Evolutionary conservation across 2,113 vertebrate genomes (phyloP).

Genomic region (Podarcis muralis): DNA sequence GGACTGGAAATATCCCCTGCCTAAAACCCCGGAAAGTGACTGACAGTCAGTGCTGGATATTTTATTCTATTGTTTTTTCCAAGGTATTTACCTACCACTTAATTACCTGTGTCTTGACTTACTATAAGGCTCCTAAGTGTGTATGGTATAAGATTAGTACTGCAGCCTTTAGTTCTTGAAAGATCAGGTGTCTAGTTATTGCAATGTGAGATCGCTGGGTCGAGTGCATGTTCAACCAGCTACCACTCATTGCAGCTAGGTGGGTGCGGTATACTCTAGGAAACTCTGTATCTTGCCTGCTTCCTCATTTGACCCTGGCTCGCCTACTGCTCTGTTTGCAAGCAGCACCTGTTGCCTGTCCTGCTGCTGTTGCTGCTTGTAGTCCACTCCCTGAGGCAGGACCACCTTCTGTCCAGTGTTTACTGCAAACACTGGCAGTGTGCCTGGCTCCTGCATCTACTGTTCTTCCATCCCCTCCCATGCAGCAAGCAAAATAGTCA

Average conservation of each 20-base stretch:
- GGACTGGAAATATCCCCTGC: too few relatives aligned
- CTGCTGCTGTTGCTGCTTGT: background rate
- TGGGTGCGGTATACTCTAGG: background rate
- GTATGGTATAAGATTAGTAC: too few relatives aligned
- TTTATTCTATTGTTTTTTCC: too few relatives aligned
- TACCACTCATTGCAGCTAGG: background rate
- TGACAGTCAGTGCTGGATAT: too few relatives aligned
- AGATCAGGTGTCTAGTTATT: background rate
- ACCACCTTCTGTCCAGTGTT: slow-evolving; percentile 65
- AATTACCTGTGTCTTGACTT: too few relatives aligned
- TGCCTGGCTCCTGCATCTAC: slow-evolving; percentile 60
- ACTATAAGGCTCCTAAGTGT: too few relatives aligned
- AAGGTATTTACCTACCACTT: too few relatives aligned
- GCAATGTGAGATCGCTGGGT: background rate
- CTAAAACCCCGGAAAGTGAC: too few relatives aligned
- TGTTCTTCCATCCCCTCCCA: slow-evolving; percentile 19
- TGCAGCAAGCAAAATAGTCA: background rate
- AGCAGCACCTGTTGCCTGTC: slow-evolving; percentile 1
- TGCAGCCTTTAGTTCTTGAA: background rate
- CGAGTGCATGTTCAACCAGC: background rate
- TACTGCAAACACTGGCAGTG: slow-evolving; percentile 73
- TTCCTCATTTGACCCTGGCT: background rate
- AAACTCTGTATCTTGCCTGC: background rate
- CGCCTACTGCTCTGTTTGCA: background rate
- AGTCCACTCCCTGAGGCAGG: slow-evolving; percentile 39